Evolutionary conservation across 2,113 vertebrate genomes (phyloP).

Genomic region (Guaruba guarouba): DNA sequence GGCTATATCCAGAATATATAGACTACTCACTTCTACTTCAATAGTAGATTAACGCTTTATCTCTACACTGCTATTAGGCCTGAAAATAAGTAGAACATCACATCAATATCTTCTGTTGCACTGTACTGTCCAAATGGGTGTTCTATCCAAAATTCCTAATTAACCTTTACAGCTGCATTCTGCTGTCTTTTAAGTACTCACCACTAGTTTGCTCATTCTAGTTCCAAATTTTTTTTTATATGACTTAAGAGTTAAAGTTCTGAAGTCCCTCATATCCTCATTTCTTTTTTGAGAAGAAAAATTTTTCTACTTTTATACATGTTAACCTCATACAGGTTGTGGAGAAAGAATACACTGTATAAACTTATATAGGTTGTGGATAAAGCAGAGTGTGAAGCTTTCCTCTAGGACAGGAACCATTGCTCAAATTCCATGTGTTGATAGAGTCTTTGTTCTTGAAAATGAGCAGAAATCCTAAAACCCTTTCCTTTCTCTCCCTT

Average conservation of each 20-base stretch:
- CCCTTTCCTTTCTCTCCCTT: neutral
- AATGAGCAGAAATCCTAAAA: neutral
- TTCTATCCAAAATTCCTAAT: neutral
- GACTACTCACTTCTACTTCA: neutral
- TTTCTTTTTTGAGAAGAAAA: neutral
- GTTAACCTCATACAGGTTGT: fast-evolving
- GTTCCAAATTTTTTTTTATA: neutral
- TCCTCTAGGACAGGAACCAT: neutral
- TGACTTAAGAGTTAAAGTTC: neutral
- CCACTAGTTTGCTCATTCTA: neutral
- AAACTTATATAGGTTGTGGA: neutral
- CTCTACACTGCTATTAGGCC: neutral
- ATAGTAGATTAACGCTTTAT: neutral
- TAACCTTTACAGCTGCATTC: neutral
- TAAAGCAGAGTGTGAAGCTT: neutral
- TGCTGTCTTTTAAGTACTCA: neutral
- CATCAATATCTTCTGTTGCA: neutral
- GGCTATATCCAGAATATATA: neutral
- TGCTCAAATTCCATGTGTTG: neutral
- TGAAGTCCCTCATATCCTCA: neutral
- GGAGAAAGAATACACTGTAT: neutral
- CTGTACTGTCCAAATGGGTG: neutral
- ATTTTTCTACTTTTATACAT: neutral
- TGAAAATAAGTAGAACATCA: neutral
- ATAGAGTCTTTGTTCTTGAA: neutral